Evolutionary conservation across 1,140 invertebrate genomes (phyloP).

Genomic region (Drosophila kikkawai): DNA sequence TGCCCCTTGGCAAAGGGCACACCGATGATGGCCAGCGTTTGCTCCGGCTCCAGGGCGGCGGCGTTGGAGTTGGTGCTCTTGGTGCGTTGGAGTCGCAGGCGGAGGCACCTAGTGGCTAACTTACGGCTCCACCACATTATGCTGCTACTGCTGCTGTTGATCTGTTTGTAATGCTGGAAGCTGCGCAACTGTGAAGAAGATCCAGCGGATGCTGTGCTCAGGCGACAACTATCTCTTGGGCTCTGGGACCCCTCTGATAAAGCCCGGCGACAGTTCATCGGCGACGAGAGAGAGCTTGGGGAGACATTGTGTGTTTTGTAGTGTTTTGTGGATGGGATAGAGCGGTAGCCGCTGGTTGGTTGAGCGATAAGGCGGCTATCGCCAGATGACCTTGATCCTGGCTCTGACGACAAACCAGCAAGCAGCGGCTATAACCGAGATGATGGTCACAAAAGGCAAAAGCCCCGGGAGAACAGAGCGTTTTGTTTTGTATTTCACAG

Average conservation of each 20-base stretch:
- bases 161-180: constrained; percentile 26
- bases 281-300: constrained; percentile 11
- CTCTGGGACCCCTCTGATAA: constrained; percentile 51
- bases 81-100: constrained; percentile 15
- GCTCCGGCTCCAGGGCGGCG: constrained; percentile 13
- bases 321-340: constrained; percentile 19
- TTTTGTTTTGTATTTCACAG: neutral
- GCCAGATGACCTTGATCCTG: constrained; percentile 76
- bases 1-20: constrained; percentile 92
- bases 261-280: constrained; percentile 32
- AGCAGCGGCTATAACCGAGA: constrained; percentile 11
- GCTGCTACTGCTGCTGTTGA: constrained; percentile 4
- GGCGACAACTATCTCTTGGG: constrained; percentile 56
- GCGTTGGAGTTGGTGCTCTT: constrained; percentile 20
- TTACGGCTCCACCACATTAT: constrained; percentile 62
- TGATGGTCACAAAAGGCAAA: constrained; percentile 20
- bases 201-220: constrained; percentile 4
- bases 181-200: constrained; percentile 37
- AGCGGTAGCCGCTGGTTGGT: constrained; percentile 14
- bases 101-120: constrained; percentile 37
- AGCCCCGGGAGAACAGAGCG: neutral
- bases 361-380: constrained; percentile 45
- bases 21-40: constrained; percentile 88
- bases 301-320: constrained; percentile 29
- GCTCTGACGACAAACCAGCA: constrained; percentile 45